Base-by-base conservation (phyloP, 2,888 invertebrate species). In the Spodoptera littoralis region DNA sequence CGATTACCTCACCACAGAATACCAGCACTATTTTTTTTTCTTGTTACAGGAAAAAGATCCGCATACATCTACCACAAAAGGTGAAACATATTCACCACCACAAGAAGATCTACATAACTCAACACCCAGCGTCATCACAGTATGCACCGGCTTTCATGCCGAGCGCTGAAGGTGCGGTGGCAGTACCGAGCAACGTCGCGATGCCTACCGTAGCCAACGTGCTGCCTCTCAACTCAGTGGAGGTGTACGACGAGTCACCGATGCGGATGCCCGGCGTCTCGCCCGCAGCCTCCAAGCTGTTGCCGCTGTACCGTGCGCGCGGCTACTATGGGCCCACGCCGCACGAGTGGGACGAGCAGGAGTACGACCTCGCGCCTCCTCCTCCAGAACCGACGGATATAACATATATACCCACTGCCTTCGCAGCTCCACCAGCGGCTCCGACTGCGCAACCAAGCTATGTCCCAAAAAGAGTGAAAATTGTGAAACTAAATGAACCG, bases 41-140 rank as follows among this genome's bases (percentile, higher is more conserved):
- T 93, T 93, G 92, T 94, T 94, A 58, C 93, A 95, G 95, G 87
- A 95, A 95, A 90, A 95, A 95, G 88, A 95, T 95, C 85, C 94
- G 94, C 86, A 95, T 95, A 86, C 95, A 95, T 89, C 92, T 95
- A 89, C 95, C 95, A 82, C 94, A 95, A 89, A 93, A 93, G 84
- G 95, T 95, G 87, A 95, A 94, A 88, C 95, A 95, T 80, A 95
- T 95, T 83, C 94, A 95, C 82, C 95, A 95, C 79, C 95, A 95
- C 75, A 95, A 95, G 89, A 95, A 95, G 84, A 91, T 95, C 78
- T 95, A 95, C 76, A 95, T 95, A 70, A 95, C 95, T 70, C 93
- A 95, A 81, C 93, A 95, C 81, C 90, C 93, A 67, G 92, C 94
- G 60, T 77, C 90, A 72, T 90, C 94, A 27, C 93, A 93, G 73